These are phyloP conservation scores for Choreutis nemorana DNA, from an alignment of 2,888 invertebrate species.

Conservation along the genomic window DNA sequence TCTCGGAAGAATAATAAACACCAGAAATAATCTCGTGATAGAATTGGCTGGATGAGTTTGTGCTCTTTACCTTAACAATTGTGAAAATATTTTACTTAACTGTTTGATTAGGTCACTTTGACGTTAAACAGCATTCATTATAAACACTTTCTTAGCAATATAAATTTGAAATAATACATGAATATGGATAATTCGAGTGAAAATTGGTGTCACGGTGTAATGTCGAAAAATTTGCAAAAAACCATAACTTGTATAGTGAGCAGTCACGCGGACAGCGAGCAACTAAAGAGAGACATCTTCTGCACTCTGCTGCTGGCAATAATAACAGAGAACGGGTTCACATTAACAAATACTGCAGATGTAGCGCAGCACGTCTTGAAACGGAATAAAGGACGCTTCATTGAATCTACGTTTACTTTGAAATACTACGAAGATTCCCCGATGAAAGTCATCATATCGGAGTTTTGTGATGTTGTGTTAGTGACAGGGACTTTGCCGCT, in stretches of 20 bases:
- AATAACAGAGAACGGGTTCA: slow-evolving; percentile 29
- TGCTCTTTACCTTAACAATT: no score
- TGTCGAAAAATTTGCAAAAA: slow-evolving; percentile 1
- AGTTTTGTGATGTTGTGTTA: slow-evolving; percentile 18
- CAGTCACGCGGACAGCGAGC: no score
- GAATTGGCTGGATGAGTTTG: no score
- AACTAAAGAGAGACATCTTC: slow-evolving; percentile 28
- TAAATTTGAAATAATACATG: no score
- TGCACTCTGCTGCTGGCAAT: slow-evolving; percentile 25
- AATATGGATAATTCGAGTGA: no score
- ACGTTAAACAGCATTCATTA: no score
- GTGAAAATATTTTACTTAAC: no score
- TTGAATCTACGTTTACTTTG: slow-evolving; percentile 18
- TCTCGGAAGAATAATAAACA: no score
- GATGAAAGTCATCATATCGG: slow-evolving; percentile 18
- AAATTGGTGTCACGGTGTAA: no score
- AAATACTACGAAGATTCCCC: slow-evolving; percentile 16
- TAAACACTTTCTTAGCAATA: no score
- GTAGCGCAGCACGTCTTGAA: slow-evolving; percentile 16
- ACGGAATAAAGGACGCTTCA: slow-evolving; percentile 12
- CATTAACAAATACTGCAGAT: slow-evolving; percentile 14
- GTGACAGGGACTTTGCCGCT: slow-evolving; percentile 20
- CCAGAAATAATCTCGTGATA: no score
- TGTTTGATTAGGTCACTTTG: no score
- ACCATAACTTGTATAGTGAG: not conserved